These are phyloP conservation scores for Brachionus asplanchnoidis DNA, from an alignment of 1,140 invertebrate genomes.

Conservation along the genomic window DNA sequence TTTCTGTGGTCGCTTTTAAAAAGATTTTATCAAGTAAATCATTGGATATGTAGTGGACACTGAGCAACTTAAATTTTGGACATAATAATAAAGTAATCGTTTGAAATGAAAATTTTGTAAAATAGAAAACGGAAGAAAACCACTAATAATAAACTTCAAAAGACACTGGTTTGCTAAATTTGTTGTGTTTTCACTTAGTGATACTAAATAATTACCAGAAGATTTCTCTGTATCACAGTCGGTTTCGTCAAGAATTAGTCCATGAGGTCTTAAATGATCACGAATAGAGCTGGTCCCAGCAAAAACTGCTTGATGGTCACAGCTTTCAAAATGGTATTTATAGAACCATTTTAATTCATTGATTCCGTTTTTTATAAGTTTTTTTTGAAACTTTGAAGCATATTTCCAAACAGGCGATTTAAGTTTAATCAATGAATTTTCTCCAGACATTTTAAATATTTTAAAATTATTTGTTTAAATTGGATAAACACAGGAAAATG, in stretches of 20 bases:
- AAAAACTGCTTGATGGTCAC: too few relatives aligned
- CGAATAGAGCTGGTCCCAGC: background rate
- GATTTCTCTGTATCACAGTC: background rate
- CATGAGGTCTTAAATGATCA: background rate
- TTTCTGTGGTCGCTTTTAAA: background rate
- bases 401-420: too few relatives aligned
- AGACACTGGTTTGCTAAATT: too few relatives aligned
- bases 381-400: background rate
- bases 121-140: background rate
- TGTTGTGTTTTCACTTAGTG: background rate
- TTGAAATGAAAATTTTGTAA: background rate
- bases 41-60: background rate
- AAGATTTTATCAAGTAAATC: background rate
- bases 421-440: background rate
- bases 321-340: background rate
- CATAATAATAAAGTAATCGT: background rate
- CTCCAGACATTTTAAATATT: background rate
- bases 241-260: background rate
- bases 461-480: background rate
- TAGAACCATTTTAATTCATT: background rate
- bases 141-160: background rate
- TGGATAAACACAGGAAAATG: background rate
- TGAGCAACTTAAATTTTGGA: background rate
- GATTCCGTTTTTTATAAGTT: background rate
- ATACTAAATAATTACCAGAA: background rate